Evolutionary conservation across 2,113 vertebrate species (phyloP), one percentile per base, ranked within the genome.

Genomic region (Empidonax alnorum): DNA sequence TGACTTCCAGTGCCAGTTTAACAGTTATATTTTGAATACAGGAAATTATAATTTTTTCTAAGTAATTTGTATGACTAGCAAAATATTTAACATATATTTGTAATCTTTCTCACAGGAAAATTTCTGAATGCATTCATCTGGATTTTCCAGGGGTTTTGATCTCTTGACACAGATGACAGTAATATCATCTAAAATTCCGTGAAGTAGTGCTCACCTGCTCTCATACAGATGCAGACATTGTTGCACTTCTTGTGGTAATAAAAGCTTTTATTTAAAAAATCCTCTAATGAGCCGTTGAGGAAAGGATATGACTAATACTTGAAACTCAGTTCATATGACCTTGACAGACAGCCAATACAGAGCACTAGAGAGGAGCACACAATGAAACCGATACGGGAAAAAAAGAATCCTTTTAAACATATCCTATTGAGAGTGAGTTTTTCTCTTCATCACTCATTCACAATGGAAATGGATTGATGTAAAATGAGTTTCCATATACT

Each of bases 271-370:
- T 93, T 86, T 89, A 84, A 97, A 96, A 97, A 96, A 96, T 39
- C 46, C 79, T 81, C 90, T 94, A 97, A 97, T 96, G 93, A 97
- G 67, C 31, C 65, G 91, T 95, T 95, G 95, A 96, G 88, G 93
- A 78, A 88, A 79, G 66, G 39, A 95, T 95, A 81, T 78, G 69
- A 88, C 35, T 96, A 96, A 96, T 94, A 93, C 65, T 53, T 93
- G 83, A 97, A 94, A 96, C 76, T 91, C 62, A 55, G 33, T 82
- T 89, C 80, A 28, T 84, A 93, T 90, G 71, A 96, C 78, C 94
- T 95, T 94, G 89, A 95, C 92, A 91, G 88, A 84, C 14, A 84
- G 85, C 88, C 96, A 96, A 90, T 76, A 52, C 30, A 91, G 61
- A 94, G 22, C 46, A 94, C 1, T 1, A 23, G 28, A 90, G 63